Conservation (phyloP, 2,797 vertebrate species). For the Rhinella marina region DNA sequence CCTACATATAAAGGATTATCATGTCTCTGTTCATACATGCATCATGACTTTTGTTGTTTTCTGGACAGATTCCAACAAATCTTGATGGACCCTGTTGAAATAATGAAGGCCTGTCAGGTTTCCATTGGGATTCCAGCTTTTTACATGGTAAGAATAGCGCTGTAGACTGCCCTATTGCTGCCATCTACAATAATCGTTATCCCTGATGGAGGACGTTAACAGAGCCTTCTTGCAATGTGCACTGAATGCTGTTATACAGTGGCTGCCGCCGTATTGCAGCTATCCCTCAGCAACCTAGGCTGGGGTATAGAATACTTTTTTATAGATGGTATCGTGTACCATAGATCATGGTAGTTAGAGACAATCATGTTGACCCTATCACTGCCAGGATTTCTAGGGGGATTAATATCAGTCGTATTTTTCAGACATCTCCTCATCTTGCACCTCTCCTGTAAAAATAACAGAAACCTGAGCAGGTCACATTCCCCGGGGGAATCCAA, state of each 20-base stretch:
- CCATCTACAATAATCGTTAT: too few species aligned
- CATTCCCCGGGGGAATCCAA: conserved; percentile 72
- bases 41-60: neutral
- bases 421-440: conserved; percentile 52
- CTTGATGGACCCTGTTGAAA: neutral
- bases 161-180: neutral
- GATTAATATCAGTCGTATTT: conserved; percentile 20
- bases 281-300: neutral
- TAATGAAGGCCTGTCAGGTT: neutral
- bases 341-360: neutral
- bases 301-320: neutral
- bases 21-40: neutral
- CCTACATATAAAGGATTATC: too few species aligned
- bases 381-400: neutral
- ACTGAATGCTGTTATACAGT: neutral
- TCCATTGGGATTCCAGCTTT: neutral
- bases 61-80: neutral
- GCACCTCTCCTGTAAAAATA: conserved; percentile 59
- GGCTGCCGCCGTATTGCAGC: neutral
- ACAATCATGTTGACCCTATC: conserved; percentile 29
- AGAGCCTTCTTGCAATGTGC: neutral
- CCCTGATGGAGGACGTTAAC: too few species aligned
- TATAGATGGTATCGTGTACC: neutral
- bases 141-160: neutral
- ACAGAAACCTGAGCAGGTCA: conserved; percentile 71